phyloP scores from a whole-genome alignment of 1,140 invertebrate species.

The Trialeurodes vaporariorum region DNA sequence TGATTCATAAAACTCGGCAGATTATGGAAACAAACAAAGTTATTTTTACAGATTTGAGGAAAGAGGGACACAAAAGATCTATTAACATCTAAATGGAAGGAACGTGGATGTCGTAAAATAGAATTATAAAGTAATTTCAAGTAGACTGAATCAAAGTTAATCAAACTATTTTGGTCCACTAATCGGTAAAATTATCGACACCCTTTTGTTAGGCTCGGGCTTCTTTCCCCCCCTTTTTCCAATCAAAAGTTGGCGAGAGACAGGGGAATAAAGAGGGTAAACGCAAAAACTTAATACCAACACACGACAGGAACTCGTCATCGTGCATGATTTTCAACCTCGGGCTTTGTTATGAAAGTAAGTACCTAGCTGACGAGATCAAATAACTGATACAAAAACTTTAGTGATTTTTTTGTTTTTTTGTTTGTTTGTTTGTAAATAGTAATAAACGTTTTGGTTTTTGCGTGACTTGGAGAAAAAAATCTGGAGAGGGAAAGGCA shows the following conservation, averaged over 20 bases:
- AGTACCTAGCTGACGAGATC: no score
- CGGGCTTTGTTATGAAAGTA: no score
- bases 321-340: no score
- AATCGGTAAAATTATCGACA: not conserved
- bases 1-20: not conserved
- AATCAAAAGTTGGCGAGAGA: not conserved
- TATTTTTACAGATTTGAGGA: conserved; percentile 1
- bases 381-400: no score
- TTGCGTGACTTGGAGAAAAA: no score
- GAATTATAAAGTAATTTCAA: conserved; percentile 1
- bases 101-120: not conserved
- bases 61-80: not conserved
- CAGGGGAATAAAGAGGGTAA: not conserved
- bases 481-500: no score
- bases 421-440: no score
- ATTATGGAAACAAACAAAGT: not conserved
- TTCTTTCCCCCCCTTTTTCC: not conserved
- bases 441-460: no score
- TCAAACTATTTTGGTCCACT: not conserved
- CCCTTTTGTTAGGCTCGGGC: not conserved
- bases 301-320: not conserved
- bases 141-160: not conserved
- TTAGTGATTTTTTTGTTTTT: no score
- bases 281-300: not conserved
- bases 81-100: not conserved